Conservation (phyloP, 2,797 vertebrate genomes). For the Mormyrus proboscirostris region DNA sequence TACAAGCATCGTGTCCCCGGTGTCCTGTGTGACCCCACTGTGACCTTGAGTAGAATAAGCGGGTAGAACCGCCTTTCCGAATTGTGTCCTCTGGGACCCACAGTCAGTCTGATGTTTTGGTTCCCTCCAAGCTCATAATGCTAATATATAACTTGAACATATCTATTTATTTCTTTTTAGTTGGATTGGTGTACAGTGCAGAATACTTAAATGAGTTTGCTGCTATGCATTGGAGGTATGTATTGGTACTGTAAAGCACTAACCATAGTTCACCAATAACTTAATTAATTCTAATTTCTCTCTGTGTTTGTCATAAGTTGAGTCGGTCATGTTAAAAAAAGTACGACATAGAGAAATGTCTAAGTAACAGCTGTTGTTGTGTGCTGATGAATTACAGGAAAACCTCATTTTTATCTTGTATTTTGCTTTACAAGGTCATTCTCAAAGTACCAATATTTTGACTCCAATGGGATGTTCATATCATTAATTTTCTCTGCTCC, state of each 20-base stretch:
- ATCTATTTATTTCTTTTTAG: slow-evolving; percentile 60
- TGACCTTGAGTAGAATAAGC: neutral
- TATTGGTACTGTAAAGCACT: neutral
- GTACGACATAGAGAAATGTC: neutral
- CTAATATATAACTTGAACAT: slow-evolving; percentile 19
- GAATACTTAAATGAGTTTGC: slow-evolving; percentile 91
- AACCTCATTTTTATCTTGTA: slow-evolving; percentile 13
- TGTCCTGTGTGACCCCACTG: neutral
- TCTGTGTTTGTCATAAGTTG: neutral
- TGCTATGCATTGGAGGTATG: slow-evolving; percentile 88
- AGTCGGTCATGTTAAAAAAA: neutral
- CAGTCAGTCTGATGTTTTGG: neutral
- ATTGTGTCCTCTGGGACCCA: neutral
- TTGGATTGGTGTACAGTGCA: slow-evolving; percentile 75
- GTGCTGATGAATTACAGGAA: neutral
- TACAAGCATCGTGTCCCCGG: neutral
- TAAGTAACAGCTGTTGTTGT: neutral
- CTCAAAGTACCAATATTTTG: slow-evolving; percentile 91
- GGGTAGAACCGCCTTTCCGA: neutral
- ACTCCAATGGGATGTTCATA: slow-evolving; percentile 95
- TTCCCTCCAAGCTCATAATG: neutral
- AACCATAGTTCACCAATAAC: neutral
- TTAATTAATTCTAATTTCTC: neutral
- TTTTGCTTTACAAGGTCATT: slow-evolving; percentile 64
- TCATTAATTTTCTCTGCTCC: slow-evolving; percentile 83